A percentile compares a stretch with the other conserved stretches of the same genome.
Conservation (phyloP, 2,113 vertebrate genomes). For the Polypterus bichir region DNA sequence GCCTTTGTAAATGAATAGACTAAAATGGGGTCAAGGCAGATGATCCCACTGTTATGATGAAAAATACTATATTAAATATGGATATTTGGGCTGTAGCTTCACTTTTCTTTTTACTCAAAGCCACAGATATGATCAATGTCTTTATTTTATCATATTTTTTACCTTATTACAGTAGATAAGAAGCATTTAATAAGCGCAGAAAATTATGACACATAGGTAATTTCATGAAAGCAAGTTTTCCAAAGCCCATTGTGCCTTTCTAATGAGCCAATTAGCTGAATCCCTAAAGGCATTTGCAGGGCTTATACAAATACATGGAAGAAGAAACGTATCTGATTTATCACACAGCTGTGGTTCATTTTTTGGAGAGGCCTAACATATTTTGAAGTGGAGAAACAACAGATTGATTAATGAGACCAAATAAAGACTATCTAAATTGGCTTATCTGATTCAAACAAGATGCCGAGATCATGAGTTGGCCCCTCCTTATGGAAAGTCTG, state of each 20-base stretch:
- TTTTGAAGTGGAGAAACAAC: neutral
- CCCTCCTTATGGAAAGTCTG: neutral
- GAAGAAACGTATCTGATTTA: neutral
- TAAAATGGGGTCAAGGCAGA: no score
- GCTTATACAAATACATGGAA: neutral
- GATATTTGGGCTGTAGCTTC: no score
- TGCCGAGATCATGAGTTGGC: neutral
- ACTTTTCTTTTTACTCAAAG: no score
- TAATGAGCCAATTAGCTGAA: conserved; percentile 1
- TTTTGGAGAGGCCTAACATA: neutral
- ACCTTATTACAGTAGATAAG: no score
- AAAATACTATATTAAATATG: no score
- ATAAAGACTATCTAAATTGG: neutral
- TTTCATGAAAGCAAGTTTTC: neutral
- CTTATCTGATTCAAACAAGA: neutral
- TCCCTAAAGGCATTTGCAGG: neutral
- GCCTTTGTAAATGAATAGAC: no score
- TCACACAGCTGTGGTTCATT: neutral
- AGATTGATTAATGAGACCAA: neutral
- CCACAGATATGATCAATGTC: no score
- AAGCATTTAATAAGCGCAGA: no score
- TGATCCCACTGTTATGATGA: no score
- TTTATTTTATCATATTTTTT: no score
- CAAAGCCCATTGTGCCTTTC: neutral
- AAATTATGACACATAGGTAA: neutral